phyloP scores from a whole-genome alignment of 1,140 invertebrate species.

The Uloborus diversus region DNA sequence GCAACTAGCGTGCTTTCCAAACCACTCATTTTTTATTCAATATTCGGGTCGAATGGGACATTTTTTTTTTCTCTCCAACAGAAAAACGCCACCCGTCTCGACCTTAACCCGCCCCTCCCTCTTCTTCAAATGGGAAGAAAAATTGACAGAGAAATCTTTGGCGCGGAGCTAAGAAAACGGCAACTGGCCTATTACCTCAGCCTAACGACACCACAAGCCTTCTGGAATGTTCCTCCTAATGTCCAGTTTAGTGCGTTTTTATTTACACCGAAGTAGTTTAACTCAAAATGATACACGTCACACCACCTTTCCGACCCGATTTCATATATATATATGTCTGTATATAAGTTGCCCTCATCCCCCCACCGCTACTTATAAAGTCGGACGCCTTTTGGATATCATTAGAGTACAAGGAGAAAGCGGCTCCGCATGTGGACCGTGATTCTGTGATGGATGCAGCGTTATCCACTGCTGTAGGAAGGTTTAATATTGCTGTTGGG shows the following conservation, averaged over 20 bases:
- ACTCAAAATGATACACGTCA: constrained; percentile 49
- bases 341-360: constrained; percentile 16
- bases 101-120: neutral
- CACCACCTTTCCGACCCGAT: neutral
- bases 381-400: constrained; percentile 48
- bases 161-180: constrained; percentile 49
- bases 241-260: constrained; percentile 56
- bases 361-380: constrained; percentile 14
- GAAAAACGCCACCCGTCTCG: too few relatives aligned
- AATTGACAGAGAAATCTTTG: constrained; percentile 34
- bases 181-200: constrained; percentile 41
- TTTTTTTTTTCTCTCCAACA: constrained; percentile 1
- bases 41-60: constrained; percentile 19
- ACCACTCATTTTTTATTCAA: constrained; percentile 51
- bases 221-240: constrained; percentile 50
- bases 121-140: constrained; percentile 9
- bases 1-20: constrained; percentile 31
- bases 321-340: too few relatives aligned
- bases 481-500: constrained; percentile 50
- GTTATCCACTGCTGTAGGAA: constrained; percentile 21
- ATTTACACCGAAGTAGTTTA: constrained; percentile 56
- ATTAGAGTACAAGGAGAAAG: constrained; percentile 31
- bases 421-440: constrained; percentile 3
- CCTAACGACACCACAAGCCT: constrained; percentile 51
- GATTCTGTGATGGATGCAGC: constrained; percentile 43